Base-by-base conservation (phyloP, 2,888 invertebrate species). In the Lasioglossum oenotherae region DNA sequence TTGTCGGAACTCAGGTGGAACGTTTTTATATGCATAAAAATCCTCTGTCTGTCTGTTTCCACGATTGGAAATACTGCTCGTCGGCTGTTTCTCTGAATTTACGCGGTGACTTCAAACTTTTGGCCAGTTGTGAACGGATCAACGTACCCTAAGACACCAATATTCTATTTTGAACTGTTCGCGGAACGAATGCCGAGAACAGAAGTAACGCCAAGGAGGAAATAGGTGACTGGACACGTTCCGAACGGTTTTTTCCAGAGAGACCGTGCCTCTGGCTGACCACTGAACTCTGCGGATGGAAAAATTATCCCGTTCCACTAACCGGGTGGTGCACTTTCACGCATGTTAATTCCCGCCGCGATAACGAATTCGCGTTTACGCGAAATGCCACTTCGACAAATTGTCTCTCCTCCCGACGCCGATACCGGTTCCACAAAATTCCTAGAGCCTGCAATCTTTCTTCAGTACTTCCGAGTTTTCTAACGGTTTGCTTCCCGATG, bases 251-350 rank as follows among this genome's bases (percentile, higher is more conserved):
- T 35, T 31, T 10, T 10, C 35, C 60, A 3, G 8, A 4, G 67
- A 31, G 8, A 8, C 16, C 67, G 67, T 14, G 60, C 2, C 14
- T 27, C 27, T 8, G 19, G 3, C 46, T 46, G 38, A 64, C 78
- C 53, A 82, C 73, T 81, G 81, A 88, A 84, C 79, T 35, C 16
- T 71, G 82, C n/a, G 38, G 74, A 82, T 82, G 75, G 75, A 88
- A 89, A 89, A 89, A 88, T 84, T 46, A 76, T 72, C 80, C 8
- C 10, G 82, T 81, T 80, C 81, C 76, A 74, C 74, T 81, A 86
- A 88, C 87, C 79, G 82, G 60, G 84, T 74, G 89, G 74, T 79
- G 81, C 80, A 88, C 89, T 89, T 89, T 89, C 89, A 88, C 88
- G 86, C 80, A 35, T 86, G 82, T 72, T 86, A 86, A 89, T 86